phyloP scores from a whole-genome alignment of 1,140 invertebrate genomes.

The Melanaphis sacchari region DNA sequence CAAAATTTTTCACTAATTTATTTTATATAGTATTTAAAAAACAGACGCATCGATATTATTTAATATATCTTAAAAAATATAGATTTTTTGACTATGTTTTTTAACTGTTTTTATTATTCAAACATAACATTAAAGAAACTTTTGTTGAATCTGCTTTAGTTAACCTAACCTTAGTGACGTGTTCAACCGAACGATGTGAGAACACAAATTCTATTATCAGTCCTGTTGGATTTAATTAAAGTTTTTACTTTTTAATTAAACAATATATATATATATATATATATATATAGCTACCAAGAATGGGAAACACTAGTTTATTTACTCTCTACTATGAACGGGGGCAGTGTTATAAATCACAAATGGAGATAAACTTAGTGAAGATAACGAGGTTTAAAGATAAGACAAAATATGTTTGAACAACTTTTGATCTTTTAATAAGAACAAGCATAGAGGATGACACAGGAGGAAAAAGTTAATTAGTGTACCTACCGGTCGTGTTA shows the following conservation, averaged over 20 bases:
- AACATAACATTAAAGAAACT: neutral
- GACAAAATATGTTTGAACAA: constrained; percentile 21
- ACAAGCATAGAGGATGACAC: neutral
- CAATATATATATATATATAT: constrained; percentile 33
- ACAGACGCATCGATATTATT: too few relatives aligned
- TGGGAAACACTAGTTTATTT: constrained; percentile 26
- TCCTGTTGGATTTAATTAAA: constrained; percentile 45
- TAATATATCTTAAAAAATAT: too few relatives aligned
- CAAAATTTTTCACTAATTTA: too few relatives aligned
- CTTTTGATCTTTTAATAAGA: neutral
- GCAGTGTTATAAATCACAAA: constrained; percentile 35
- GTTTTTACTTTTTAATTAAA: constrained; percentile 53
- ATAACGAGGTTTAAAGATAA: constrained; percentile 38
- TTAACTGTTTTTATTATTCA: neutral
- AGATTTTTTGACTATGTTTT: too few relatives aligned
- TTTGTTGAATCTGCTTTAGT: neutral
- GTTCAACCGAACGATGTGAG: neutral
- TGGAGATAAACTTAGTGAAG: neutral
- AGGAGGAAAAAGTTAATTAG: neutral
- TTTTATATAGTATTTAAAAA: too few relatives aligned
- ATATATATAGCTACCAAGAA: neutral
- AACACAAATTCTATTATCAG: neutral
- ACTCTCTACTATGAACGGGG: neutral
- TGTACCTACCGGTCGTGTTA: neutral
- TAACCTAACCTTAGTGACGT: neutral